phyloP scores from a whole-genome alignment of 2,797 vertebrate genomes.

The Poeciliopsis gracilis region DNA sequence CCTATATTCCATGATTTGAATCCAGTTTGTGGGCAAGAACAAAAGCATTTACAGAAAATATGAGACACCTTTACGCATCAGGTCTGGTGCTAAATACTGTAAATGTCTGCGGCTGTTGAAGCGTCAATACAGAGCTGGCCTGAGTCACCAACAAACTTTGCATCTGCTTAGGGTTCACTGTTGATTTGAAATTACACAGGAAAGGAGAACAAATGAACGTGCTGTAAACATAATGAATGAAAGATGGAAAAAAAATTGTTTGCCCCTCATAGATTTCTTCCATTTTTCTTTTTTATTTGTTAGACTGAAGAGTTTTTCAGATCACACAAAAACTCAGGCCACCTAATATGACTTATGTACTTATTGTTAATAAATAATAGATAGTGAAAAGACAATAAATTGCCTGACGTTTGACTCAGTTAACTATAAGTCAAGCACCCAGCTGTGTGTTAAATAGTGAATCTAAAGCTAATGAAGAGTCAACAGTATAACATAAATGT shows the following conservation, averaged over 20 bases:
- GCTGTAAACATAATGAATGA: not conserved
- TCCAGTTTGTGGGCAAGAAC: not conserved
- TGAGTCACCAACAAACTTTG: not conserved
- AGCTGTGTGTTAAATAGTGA: not conserved
- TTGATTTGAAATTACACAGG: not conserved
- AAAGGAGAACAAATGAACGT: not conserved
- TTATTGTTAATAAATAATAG: not conserved
- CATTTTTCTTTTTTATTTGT: not conserved
- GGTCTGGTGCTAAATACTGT: not conserved
- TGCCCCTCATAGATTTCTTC: not conserved
- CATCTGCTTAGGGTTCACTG: not conserved
- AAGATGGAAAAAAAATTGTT: not conserved
- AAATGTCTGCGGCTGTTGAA: not conserved
- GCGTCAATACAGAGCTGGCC: not conserved
- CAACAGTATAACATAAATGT: not conserved
- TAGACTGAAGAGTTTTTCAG: not conserved
- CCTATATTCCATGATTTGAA: not conserved
- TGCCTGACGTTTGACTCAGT: not conserved
- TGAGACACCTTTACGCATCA: not conserved
- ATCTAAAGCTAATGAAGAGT: not conserved
- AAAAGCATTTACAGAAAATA: not conserved
- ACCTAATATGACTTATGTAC: not conserved
- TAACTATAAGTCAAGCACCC: not conserved
- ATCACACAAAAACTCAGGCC: not conserved
- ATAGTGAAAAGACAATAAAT: not conserved